These are phyloP conservation scores for Lithobius niger DNA, from an alignment of 1,140 invertebrate genomes.

Conservation along the genomic window DNA sequence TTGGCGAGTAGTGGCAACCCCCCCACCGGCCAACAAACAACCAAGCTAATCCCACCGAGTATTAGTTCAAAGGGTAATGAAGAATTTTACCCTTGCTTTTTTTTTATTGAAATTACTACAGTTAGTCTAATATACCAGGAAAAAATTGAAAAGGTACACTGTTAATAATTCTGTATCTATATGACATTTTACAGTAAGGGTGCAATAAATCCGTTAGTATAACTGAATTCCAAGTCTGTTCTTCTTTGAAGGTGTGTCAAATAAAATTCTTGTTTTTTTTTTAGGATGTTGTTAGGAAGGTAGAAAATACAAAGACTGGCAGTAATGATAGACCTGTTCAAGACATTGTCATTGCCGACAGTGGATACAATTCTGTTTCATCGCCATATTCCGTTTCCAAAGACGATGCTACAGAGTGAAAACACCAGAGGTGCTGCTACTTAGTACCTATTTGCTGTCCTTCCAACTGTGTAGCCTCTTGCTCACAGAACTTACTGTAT, in stretches of 20 bases:
- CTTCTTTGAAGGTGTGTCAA: not conserved
- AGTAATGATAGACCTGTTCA: constrained; percentile 50
- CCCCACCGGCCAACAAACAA: too few species aligned
- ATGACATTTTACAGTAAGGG: not conserved
- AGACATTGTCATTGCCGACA: constrained; percentile 53
- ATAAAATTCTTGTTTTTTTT: constrained; percentile 15
- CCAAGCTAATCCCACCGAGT: too few species aligned
- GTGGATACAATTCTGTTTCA: constrained; percentile 46
- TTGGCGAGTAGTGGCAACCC: too few species aligned
- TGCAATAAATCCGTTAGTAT: not conserved
- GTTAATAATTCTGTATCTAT: not conserved
- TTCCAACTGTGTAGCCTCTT: too few species aligned
- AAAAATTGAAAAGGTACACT: not conserved
- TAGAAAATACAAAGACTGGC: constrained; percentile 68
- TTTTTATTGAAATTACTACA: not conserved
- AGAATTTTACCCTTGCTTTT: too few species aligned
- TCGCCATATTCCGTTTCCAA: constrained; percentile 47
- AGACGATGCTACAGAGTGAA: constrained; percentile 57
- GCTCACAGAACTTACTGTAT: too few species aligned
- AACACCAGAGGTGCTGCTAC: too few species aligned
- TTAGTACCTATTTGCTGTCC: too few species aligned
- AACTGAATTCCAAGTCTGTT: not conserved
- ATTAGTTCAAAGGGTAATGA: too few species aligned
- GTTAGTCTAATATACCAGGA: not conserved
- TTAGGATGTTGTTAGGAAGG: constrained; percentile 59